phyloP scores from a whole-genome alignment of 2,888 invertebrate genomes.

The Eupithecia exiguata region DNA sequence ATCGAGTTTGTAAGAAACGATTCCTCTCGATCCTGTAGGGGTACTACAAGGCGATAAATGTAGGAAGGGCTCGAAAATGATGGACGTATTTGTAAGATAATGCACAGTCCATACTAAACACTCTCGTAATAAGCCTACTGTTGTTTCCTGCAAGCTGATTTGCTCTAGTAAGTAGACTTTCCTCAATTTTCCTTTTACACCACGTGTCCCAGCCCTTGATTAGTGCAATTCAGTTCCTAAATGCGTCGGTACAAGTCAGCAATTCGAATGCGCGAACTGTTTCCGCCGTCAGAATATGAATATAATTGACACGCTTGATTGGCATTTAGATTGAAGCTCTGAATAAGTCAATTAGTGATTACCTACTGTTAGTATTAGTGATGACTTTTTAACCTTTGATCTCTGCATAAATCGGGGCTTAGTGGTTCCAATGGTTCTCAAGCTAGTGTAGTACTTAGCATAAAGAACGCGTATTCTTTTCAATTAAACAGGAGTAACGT shows the following conservation, averaged over 20 bases:
- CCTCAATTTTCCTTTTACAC: conserved; percentile 31
- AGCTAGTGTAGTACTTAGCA: no score
- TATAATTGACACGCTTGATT: conserved; percentile 55
- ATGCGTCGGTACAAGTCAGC: conserved; percentile 40
- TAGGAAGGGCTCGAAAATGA: no score
- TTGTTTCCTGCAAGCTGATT: background rate
- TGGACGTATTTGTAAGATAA: no score
- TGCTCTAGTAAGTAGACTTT: conserved; percentile 2
- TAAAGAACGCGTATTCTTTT: no score
- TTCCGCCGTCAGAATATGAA: conserved; percentile 42
- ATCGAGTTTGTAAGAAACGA: no score
- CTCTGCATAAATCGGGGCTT: background rate
- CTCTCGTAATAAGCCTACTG: background rate
- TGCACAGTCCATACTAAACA: no score
- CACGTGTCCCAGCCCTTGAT: conserved; percentile 38
- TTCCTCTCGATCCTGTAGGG: no score
- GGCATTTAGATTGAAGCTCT: conserved; percentile 49
- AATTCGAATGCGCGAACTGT: conserved; percentile 42
- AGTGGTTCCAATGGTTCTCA: no score
- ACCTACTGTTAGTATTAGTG: conserved; percentile 12
- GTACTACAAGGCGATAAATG: no score
- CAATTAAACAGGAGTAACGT: no score
- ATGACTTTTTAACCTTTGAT: background rate
- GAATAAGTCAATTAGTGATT: conserved; percentile 33
- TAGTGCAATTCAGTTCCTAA: conserved; percentile 47